Conservation (phyloP, 92 coral and sea anemone species). For the Plumapathes pennacea region DNA sequence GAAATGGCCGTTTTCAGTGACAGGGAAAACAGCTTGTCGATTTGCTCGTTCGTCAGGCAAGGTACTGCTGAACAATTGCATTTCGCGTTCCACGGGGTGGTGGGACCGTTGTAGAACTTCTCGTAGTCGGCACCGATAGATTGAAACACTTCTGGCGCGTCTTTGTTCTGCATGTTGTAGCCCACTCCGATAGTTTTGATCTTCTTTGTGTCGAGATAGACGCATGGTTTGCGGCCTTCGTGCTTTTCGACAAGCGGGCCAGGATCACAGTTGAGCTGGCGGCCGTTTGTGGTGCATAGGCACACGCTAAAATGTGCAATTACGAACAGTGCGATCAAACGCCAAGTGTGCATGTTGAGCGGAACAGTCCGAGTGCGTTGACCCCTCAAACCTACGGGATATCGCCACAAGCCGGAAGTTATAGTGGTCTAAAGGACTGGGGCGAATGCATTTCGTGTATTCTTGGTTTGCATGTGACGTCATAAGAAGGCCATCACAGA, state of each 20-base stretch:
- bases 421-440: too few species aligned
- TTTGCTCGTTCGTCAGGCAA: conserved; percentile 64
- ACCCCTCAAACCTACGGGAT: too few species aligned
- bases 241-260: conserved; percentile 47
- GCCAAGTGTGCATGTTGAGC: too few species aligned
- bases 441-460: too few species aligned
- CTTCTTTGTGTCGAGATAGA: conserved; percentile 69
- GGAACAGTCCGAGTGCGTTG: too few species aligned
- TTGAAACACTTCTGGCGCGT: conserved; percentile 56
- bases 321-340: too few species aligned
- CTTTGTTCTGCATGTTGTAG: conserved; percentile 62
- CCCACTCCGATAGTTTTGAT: conserved; percentile 83
- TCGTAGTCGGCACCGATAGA: conserved; percentile 78
- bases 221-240: conserved; percentile 74
- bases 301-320: too few species aligned
- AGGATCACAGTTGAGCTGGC: too few species aligned
- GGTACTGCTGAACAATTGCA: conserved; percentile 77
- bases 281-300: too few species aligned
- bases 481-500: too few species aligned
- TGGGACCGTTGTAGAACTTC: conserved; percentile 67
- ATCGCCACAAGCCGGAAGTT: too few species aligned
- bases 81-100: conserved; percentile 25
- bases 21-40: conserved; percentile 53
- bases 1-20: conserved; percentile 52
- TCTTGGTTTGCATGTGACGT: too few species aligned